A percentile compares a stretch with the other conserved stretches of the same genome.
Conservation (phyloP, 1,140 invertebrate genomes). For the Antheraea pernyi region DNA sequence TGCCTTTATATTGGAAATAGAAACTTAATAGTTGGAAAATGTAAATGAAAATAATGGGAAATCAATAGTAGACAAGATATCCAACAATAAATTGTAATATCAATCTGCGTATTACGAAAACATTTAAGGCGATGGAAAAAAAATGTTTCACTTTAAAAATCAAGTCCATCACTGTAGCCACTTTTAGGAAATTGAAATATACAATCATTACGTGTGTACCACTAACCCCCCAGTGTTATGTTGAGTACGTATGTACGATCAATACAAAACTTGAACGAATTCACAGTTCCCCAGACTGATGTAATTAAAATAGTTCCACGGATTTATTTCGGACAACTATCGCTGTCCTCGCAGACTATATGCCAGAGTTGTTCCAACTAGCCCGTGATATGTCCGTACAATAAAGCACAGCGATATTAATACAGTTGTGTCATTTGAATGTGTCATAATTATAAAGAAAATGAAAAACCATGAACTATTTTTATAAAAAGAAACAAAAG, state of each 20-base stretch:
- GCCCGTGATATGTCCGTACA: background rate
- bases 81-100: too few species aligned
- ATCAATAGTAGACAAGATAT: too few species aligned
- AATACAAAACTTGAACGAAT: background rate
- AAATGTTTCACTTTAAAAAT: too few species aligned
- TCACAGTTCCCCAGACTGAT: background rate
- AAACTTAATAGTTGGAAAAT: too few species aligned
- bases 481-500: too few species aligned
- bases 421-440: background rate
- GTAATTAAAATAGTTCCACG: slow-evolving; percentile 18
- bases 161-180: too few species aligned
- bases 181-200: background rate
- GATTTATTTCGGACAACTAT: slow-evolving; percentile 5
- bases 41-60: too few species aligned
- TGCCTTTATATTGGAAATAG: too few species aligned
- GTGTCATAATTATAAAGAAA: background rate
- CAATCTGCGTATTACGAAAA: too few species aligned
- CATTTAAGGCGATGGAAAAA: too few species aligned
- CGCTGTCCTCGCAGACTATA: background rate
- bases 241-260: background rate
- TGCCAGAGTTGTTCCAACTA: background rate
- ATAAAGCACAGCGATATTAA: background rate
- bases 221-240: background rate
- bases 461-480: too few species aligned
- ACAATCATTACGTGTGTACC: background rate